Conservation (phyloP, 92 coral and sea anemone genomes). For the Umimayanthus kanabou region DNA sequence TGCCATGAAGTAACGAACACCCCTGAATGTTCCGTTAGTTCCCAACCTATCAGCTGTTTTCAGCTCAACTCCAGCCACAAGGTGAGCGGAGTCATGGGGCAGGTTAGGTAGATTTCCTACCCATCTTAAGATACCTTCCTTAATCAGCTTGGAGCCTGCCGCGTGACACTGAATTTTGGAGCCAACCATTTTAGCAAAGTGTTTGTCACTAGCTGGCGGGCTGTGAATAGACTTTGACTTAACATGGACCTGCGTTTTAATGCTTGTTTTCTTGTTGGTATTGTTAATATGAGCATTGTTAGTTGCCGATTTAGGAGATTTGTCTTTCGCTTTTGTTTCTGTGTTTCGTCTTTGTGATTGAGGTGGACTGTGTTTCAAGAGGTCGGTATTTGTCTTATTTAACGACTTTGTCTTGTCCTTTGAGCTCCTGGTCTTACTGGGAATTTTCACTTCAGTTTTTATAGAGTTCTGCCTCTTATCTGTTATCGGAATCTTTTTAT, state of each 20-base stretch:
- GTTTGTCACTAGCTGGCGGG: constrained; percentile 59
- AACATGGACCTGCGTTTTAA: background rate
- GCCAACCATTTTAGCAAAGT: constrained; percentile 62
- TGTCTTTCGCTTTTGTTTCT: background rate
- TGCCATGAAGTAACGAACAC: constrained; percentile 82
- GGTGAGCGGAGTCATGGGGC: constrained; percentile 71
- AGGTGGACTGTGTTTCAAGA: constrained; percentile 14
- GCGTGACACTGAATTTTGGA: constrained; percentile 79
- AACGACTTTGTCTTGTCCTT: background rate
- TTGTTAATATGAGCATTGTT: background rate
- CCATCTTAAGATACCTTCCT: constrained; percentile 79
- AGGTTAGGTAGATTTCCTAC: constrained; percentile 81
- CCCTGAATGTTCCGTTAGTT: constrained; percentile 94
- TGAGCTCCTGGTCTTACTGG: background rate
- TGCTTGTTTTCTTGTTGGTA: constrained; percentile 19
- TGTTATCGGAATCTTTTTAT: background rate
- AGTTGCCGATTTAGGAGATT: background rate
- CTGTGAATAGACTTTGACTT: background rate
- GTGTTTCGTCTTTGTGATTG: constrained; percentile 6
- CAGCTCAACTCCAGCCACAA: constrained; percentile 93
- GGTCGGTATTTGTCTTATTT: constrained; percentile 2
- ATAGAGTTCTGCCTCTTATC: background rate
- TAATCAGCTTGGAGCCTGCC: constrained; percentile 62
- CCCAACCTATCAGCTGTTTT: constrained; percentile 82
- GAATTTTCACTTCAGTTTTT: background rate